Percentiles rank a stretch among this genome's conserved stretches.
phyloP scores from a whole-genome alignment of 2,113 vertebrate species.

The Azemiops feae region DNA sequence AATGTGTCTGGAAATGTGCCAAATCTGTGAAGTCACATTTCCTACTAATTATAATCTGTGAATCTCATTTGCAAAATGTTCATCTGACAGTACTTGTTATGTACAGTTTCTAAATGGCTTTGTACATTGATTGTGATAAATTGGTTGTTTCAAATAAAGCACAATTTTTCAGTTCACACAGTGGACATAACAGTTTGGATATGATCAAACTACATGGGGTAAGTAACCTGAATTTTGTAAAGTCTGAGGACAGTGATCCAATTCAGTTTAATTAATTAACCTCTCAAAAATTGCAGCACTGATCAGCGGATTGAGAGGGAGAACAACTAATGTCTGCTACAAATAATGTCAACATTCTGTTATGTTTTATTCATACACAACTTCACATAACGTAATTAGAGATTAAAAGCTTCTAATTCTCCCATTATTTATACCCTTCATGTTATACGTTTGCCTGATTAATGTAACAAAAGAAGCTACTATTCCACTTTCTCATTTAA shows the following conservation, averaged over 20 bases:
- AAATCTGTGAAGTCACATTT: constrained; percentile 6
- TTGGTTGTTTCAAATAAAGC: constrained; percentile 44
- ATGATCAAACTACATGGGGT: constrained; percentile 39
- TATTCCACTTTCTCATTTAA: constrained; percentile 40
- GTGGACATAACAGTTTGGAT: constrained; percentile 16
- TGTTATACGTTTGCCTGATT: constrained; percentile 38
- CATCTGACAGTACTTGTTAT: neutral
- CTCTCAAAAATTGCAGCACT: constrained; percentile 47
- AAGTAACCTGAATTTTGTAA: constrained; percentile 48
- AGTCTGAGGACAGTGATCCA: constrained; percentile 44
- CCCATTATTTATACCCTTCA: constrained; percentile 31
- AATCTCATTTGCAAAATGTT: constrained; percentile 17
- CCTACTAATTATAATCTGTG: neutral
- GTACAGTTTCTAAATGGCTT: constrained; percentile 30
- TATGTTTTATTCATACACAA: constrained; percentile 67
- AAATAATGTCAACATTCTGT: constrained; percentile 64
- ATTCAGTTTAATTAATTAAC: constrained; percentile 62
- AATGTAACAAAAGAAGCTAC: constrained; percentile 43
- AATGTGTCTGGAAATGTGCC: constrained; percentile 12
- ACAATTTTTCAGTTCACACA: constrained; percentile 31
- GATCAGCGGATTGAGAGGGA: constrained; percentile 44
- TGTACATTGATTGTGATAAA: constrained; percentile 34
- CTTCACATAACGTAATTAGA: constrained; percentile 60
- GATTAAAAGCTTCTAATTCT: constrained; percentile 57
- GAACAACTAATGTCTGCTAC: constrained; percentile 58